These are phyloP conservation scores for Panopea generosa DNA, from an alignment of 2,888 invertebrate species.

Conservation along the genomic window DNA sequence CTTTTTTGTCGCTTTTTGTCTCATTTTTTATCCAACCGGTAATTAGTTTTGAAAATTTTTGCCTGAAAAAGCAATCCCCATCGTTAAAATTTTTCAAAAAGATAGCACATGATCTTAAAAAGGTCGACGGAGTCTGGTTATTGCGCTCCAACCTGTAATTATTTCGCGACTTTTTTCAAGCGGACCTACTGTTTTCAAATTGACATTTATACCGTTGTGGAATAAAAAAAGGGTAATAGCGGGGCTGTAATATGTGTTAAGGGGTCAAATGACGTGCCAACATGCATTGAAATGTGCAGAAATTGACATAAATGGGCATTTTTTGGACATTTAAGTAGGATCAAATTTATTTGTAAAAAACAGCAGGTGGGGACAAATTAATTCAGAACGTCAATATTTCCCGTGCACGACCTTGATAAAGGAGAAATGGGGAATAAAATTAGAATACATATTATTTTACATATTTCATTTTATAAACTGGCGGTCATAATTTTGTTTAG, in stretches of 20 bases:
- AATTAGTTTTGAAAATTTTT: slow-evolving; percentile 55
- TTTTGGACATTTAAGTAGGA: no score
- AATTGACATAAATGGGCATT: no score
- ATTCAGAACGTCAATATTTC: no score
- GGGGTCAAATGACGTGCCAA: not conserved
- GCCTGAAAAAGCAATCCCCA: slow-evolving; percentile 51
- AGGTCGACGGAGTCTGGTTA: slow-evolving; percentile 38
- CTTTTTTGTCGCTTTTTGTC: slow-evolving; percentile 30
- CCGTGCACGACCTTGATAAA: no score
- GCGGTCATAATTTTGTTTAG: no score
- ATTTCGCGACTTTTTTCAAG: slow-evolving; percentile 17
- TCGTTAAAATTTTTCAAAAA: slow-evolving; percentile 24
- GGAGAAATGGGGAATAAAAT: no score
- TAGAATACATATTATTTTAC: no score
- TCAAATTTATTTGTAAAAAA: no score
- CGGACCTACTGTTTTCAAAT: not conserved
- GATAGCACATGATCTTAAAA: slow-evolving; percentile 30
- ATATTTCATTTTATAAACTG: no score
- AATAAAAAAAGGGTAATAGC: not conserved
- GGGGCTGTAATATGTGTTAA: not conserved
- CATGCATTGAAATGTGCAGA: not conserved
- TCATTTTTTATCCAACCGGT: slow-evolving; percentile 16
- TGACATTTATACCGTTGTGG: slow-evolving; percentile 42
- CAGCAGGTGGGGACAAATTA: no score
- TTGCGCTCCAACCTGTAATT: slow-evolving; percentile 35